Evolutionary conservation across 2,113 vertebrate species (phyloP), one percentile per base, ranked within the genome.

Genomic region (Corythornis cristatus): DNA sequence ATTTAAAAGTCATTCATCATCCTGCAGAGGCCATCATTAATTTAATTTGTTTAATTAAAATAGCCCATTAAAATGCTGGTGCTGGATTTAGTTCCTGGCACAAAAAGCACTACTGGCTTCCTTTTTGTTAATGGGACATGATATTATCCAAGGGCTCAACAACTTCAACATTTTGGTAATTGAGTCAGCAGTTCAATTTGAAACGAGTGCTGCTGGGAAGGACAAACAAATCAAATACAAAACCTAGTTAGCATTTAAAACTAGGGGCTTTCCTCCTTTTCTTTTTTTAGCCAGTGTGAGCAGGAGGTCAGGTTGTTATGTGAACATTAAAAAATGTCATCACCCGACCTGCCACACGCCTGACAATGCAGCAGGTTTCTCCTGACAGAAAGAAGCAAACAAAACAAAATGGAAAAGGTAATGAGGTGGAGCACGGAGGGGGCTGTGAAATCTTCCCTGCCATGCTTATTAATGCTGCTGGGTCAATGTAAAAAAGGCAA

Each of bases 11-110:
- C 46, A 90, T 83, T 88, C 67, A 57, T 87, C 93, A 86, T 56
- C 74, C 65, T 64, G 75, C 43, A 65, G 71, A 88, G 86, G n/a
- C 82, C 84, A 61, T 71, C 72, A 83, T 91, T 92, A 92, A 94
- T 94, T 95, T 93, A 71, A 95, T 93, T 91, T 93, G 94, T 92
- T 93, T 93, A 91, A 96, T 95, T 94, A 94, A 94, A 93, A 40
- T 85, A 74, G 33, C 56, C 82, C 64, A 89, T 95, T 94, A 90
- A 90, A 95, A 88, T 67, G 33, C 75, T 67, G 45, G 66, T 60
- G 75, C 48, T 84, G 68, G 84, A 87, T 92, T 92, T 91, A 85
- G 74, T 89, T 92, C 84, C 74, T 92, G 82, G 72, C 89, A 89
- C 70, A 86, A 91, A 88, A 88, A 51, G 4, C 67, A 60, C 82